phyloP scores from a whole-genome alignment of 2,113 vertebrate species.

The Scomber scombrus region DNA sequence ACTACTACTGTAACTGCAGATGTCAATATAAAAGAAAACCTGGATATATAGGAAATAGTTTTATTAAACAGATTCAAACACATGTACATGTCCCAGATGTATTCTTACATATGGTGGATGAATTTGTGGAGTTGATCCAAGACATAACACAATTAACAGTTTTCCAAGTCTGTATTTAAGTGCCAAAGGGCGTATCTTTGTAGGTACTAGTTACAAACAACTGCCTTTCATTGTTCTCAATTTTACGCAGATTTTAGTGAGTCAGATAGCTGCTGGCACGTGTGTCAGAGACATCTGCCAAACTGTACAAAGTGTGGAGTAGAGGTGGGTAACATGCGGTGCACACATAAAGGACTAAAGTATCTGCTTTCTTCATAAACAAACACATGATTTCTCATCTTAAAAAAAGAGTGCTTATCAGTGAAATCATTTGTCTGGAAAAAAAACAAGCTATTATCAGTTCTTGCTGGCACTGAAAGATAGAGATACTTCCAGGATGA shows the following conservation, averaged over 20 bases:
- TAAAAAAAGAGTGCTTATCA: not conserved
- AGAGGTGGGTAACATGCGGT: constrained; percentile 16
- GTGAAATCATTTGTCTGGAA: not conserved
- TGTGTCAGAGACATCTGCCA: not conserved
- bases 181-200: constrained; percentile 1
- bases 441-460: not conserved
- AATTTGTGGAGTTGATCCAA: not conserved
- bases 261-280: constrained; percentile 25
- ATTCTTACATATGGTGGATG: not conserved
- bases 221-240: not conserved
- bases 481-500: too few species aligned
- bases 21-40: constrained; percentile 36
- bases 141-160: not conserved
- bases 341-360: not conserved
- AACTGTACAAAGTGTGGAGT: not conserved
- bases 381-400: not conserved
- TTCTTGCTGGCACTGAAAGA: too few species aligned
- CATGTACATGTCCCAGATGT: not conserved
- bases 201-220: not conserved
- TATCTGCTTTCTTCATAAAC: constrained; percentile 11
- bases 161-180: not conserved
- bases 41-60: constrained; percentile 59
- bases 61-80: constrained; percentile 71
- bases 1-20: constrained; percentile 41
- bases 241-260: constrained; percentile 28